These are phyloP conservation scores for Mesocricetus auratus DNA, from an alignment of 2,113 vertebrate species.

Conservation along the genomic window DNA sequence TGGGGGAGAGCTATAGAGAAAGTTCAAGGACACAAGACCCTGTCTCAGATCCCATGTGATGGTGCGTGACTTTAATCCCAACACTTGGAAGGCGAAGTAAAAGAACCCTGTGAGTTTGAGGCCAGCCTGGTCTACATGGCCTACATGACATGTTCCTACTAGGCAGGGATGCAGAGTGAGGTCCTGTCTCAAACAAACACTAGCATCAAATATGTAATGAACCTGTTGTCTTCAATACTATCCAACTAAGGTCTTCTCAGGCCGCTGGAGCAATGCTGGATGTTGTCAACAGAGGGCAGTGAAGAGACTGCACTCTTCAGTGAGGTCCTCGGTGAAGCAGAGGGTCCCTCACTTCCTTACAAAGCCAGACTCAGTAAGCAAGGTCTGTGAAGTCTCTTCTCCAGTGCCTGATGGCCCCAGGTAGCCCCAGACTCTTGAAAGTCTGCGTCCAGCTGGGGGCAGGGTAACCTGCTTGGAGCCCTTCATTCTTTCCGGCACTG, in stretches of 20 bases:
- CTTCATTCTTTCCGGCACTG: no score
- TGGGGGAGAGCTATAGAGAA: no score
- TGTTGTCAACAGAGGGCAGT: not conserved
- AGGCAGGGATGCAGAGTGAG: not conserved
- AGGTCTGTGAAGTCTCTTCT: not conserved
- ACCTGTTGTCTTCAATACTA: no score
- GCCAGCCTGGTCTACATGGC: not conserved
- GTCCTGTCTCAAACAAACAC: not conserved
- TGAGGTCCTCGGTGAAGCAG: not conserved
- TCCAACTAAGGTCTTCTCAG: not conserved
- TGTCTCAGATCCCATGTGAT: not conserved
- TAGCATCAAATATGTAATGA: no score
- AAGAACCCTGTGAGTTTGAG: not conserved
- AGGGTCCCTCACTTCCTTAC: not conserved
- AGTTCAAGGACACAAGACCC: not conserved
- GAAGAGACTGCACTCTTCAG: not conserved
- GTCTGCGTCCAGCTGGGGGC: not conserved
- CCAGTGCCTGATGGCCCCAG: not conserved
- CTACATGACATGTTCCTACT: not conserved
- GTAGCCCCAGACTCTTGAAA: not conserved
- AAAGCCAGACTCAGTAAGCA: not conserved
- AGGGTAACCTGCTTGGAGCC: not conserved
- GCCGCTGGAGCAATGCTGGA: not conserved
- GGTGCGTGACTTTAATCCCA: no score
- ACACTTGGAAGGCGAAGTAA: not conserved